Base-by-base conservation (phyloP, 2,113 vertebrate species). In the Gobius niger region DNA sequence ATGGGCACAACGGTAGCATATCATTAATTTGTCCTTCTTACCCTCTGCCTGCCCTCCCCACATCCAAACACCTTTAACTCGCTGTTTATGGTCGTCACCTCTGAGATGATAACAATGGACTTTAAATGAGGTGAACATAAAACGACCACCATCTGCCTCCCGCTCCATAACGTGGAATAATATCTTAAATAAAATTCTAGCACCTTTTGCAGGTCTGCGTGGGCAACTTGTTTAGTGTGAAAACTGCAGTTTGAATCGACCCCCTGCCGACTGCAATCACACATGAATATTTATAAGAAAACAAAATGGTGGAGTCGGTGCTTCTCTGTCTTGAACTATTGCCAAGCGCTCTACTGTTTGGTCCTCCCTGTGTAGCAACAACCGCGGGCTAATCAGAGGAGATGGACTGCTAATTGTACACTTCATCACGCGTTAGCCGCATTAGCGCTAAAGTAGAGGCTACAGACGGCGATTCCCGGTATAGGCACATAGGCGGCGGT, bases 261-360 rank as follows among this genome's bases (percentile, higher is more conserved):
- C 57, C 57, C 40, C 40, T 10, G 5, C 57, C 9, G 7, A 16
- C 12, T 42, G 15, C 15, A n/a, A 60, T 60, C 57, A 44, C 57
- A 60, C 57, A 42, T 40, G 13, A 60, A 60, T 60, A 41, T 59
- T 59, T 59, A 42, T 60, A 13, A 44, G 14, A 42, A 40, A 42
- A 44, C 15, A 65, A 77, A 78, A 42, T 6, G 15, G 40, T 60
- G 63, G 75, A 78, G 82, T 72, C 7, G 78, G 75, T 68, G 63
- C 15, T 49, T 67, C 46, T 71, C 47, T 44, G 62, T 52, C 47
- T 62, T 75, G 79, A 72, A 70, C 24, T 51, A 65, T 47, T 42
- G 83, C 78, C 70, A 85, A 19, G 75, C 70, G 6, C 11, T 9
- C 18, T 54, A 9, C 47, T 16, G 71, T 72, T 68, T 9, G 65